A percentile compares a stretch with the other conserved stretches of the same genome.
Evolutionary conservation across 92 coral and sea anemone genomes (phyloP).

Genomic region (Porites lobata): DNA sequence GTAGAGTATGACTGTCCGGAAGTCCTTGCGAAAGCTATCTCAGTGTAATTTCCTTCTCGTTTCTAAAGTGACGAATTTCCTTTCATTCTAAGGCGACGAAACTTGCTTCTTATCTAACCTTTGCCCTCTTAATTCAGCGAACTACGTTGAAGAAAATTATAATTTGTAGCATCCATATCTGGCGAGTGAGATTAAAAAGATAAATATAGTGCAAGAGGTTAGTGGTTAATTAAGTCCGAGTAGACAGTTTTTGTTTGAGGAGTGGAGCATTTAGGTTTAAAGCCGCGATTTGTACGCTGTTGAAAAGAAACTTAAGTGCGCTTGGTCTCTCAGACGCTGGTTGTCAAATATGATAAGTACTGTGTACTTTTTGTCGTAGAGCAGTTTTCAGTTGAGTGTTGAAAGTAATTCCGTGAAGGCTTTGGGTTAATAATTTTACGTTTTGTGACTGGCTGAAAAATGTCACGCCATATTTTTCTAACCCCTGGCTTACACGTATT

Average conservation of each 20-base stretch:
- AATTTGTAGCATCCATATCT: neutral
- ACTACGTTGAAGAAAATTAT: neutral
- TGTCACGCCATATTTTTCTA: no score
- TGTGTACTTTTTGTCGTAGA: conserved; percentile 23
- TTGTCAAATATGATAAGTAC: conserved; percentile 12
- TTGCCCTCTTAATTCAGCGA: neutral
- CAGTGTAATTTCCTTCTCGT: no score
- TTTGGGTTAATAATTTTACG: no score
- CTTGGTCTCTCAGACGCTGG: neutral
- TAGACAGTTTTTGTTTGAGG: neutral
- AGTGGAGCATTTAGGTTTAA: neutral
- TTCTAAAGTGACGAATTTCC: neutral
- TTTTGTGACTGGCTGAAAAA: no score
- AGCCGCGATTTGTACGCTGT: neutral
- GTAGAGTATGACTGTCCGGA: no score
- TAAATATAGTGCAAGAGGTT: neutral
- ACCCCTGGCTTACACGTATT: no score
- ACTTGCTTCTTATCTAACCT: neutral
- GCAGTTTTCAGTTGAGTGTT: no score
- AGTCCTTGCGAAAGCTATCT: no score
- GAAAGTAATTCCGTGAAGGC: no score
- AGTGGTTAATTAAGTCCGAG: neutral
- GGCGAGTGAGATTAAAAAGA: neutral
- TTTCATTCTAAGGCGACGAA: neutral
- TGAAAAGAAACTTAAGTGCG: neutral